phyloP scores from a whole-genome alignment of 92 coral and sea anemone species.

The Porites cylindrica region DNA sequence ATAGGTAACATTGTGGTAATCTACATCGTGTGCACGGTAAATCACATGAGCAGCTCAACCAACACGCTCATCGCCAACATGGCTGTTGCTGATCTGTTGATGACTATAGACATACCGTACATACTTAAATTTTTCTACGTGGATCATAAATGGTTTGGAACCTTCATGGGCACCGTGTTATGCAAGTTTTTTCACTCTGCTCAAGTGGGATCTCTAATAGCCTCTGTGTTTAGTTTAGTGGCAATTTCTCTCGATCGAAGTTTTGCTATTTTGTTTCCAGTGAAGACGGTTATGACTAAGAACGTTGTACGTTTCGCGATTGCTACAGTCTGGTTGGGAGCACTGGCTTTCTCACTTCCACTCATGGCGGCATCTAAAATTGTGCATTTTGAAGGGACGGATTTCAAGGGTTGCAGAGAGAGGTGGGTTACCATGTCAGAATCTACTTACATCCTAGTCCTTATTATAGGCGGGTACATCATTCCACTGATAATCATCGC shows the following conservation, averaged over 20 bases:
- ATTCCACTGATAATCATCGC: constrained; percentile 62
- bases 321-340: constrained; percentile 55
- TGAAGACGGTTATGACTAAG: constrained; percentile 68
- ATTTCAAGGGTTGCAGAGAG: constrained; percentile 9
- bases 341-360: constrained; percentile 60
- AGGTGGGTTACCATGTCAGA: constrained; percentile 29
- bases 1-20: constrained; percentile 73
- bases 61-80: constrained; percentile 82
- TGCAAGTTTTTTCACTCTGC: constrained; percentile 79
- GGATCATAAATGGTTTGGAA: constrained; percentile 66
- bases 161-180: constrained; percentile 65
- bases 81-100: constrained; percentile 79
- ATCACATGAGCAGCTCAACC: constrained; percentile 79
- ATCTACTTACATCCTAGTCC: constrained; percentile 5
- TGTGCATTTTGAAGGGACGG: not conserved
- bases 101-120: constrained; percentile 75
- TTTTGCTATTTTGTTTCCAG: constrained; percentile 68
- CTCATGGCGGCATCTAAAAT: constrained; percentile 35
- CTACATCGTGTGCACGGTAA: constrained; percentile 73
- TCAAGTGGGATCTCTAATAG: constrained; percentile 70
- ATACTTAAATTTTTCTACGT: constrained; percentile 70
- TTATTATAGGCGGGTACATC: constrained; percentile 46
- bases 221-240: constrained; percentile 73
- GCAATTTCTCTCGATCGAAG: constrained; percentile 76
- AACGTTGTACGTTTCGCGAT: constrained; percentile 60